phyloP scores from a whole-genome alignment of 2,797 vertebrate species.

The Spondyliosoma cantharus region DNA sequence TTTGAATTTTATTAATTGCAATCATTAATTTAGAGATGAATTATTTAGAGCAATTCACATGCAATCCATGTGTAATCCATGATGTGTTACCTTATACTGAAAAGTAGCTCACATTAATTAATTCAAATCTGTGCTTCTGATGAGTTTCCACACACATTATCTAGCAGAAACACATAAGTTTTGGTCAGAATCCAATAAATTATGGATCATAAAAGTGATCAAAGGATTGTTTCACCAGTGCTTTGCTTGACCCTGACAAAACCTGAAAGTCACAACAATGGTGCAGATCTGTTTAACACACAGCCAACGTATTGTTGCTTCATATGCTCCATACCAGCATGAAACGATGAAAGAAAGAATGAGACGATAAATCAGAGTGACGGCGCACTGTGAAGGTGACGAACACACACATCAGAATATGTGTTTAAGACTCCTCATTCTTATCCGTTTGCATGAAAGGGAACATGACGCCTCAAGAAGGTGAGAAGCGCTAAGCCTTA shows the following conservation, averaged over 20 bases:
- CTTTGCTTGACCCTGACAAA: neutral
- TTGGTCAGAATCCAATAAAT: neutral
- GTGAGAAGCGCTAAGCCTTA: conserved; percentile 36
- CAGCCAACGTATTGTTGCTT: neutral
- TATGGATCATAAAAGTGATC: neutral
- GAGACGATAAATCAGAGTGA: conserved; percentile 5
- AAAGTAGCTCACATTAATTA: neutral
- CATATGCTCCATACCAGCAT: conserved; percentile 2
- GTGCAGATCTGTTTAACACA: neutral
- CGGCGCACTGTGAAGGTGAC: conserved; percentile 5
- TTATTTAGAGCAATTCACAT: no score
- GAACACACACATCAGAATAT: neutral
- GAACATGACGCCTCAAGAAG: conserved; percentile 13
- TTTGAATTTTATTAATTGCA: neutral
- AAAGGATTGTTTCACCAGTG: neutral
- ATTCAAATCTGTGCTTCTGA: conserved; percentile 1
- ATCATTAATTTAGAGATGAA: no score
- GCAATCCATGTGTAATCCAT: neutral
- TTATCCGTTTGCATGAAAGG: conserved; percentile 16
- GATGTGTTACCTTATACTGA: neutral
- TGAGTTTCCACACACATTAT: neutral
- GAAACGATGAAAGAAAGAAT: conserved; percentile 6
- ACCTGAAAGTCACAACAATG: neutral
- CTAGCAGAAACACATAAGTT: neutral
- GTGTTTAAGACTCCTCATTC: neutral